Evolutionary conservation across 2,113 vertebrate genomes (phyloP).

Genomic region (Channa maculata): DNA sequence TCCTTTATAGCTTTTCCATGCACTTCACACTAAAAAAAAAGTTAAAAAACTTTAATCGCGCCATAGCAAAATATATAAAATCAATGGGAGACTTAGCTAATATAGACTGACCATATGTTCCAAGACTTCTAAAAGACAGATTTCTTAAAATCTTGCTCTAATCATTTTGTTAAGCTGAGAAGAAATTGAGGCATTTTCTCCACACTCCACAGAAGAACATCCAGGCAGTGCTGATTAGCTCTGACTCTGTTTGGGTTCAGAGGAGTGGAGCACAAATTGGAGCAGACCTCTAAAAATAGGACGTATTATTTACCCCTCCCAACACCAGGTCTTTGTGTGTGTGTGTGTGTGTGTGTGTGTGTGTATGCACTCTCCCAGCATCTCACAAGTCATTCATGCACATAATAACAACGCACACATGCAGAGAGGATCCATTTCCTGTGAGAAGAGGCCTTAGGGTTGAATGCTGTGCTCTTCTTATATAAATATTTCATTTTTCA

Average conservation of each 20-base stretch:
- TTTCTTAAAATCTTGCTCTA: neutral
- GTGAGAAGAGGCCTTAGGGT: constrained; percentile 32
- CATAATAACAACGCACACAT: constrained; percentile 26
- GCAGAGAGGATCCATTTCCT: constrained; percentile 40
- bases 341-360: constrained; percentile 23
- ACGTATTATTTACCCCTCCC: constrained; percentile 53
- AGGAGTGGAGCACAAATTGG: constrained; percentile 63
- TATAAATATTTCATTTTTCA: constrained; percentile 51
- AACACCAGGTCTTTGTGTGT: constrained; percentile 54
- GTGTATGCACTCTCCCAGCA: constrained; percentile 18
- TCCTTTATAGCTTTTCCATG: too few relatives aligned
- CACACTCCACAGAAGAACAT: constrained; percentile 1
- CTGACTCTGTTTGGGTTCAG: constrained; percentile 59
- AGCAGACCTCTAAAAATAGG: constrained; percentile 72
- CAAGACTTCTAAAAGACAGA: neutral
- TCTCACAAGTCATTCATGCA: constrained; percentile 34
- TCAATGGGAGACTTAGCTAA: neutral
- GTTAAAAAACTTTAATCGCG: too few relatives aligned
- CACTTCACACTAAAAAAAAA: too few relatives aligned
- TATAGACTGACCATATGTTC: neutral
- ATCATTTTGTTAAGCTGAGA: neutral
- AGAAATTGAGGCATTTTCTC: constrained; percentile 20
- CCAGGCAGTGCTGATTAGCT: constrained; percentile 53
- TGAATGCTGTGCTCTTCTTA: constrained; percentile 40
- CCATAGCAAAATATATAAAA: too few relatives aligned